phyloP scores from a whole-genome alignment of 2,113 vertebrate species.

The Phyllopteryx taeniolatus region DNA sequence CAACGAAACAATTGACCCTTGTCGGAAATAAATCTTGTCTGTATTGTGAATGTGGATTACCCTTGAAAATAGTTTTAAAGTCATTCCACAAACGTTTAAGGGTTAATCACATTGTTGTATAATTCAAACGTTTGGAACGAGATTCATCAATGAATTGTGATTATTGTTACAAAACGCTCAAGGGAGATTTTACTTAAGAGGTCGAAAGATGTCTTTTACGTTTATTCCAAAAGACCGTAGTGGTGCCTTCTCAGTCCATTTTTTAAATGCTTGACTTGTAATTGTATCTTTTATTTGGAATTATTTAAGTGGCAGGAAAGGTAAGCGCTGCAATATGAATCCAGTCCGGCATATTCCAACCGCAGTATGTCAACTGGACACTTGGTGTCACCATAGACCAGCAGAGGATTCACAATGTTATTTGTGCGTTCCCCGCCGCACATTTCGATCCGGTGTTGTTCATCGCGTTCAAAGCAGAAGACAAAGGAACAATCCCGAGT shows the following conservation, averaged over 20 bases:
- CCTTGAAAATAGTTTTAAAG: neutral
- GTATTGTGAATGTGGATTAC: neutral
- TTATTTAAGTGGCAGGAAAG: neutral
- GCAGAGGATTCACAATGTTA: neutral
- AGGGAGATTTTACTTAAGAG: neutral
- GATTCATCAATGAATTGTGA: no score
- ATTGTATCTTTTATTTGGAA: neutral
- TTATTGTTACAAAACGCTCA: neutral
- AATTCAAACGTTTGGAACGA: no score
- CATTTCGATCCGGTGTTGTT: neutral
- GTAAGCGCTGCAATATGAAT: neutral
- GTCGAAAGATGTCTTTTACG: neutral
- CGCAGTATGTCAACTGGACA: slow-evolving; percentile 13
- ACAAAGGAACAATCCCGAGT: slow-evolving; percentile 13
- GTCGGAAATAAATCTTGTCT: no score
- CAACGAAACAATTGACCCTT: neutral
- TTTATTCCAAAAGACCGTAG: neutral
- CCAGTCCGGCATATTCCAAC: neutral
- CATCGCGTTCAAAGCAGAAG: neutral
- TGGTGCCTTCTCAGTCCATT: neutral
- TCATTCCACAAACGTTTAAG: neutral
- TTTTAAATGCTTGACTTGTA: neutral
- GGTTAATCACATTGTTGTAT: neutral
- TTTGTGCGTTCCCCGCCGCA: slow-evolving; percentile 9
- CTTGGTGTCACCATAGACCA: slow-evolving; percentile 55